phyloP scores from a whole-genome alignment of 1,140 invertebrate species.

The Phenacoccus solenopsis region DNA sequence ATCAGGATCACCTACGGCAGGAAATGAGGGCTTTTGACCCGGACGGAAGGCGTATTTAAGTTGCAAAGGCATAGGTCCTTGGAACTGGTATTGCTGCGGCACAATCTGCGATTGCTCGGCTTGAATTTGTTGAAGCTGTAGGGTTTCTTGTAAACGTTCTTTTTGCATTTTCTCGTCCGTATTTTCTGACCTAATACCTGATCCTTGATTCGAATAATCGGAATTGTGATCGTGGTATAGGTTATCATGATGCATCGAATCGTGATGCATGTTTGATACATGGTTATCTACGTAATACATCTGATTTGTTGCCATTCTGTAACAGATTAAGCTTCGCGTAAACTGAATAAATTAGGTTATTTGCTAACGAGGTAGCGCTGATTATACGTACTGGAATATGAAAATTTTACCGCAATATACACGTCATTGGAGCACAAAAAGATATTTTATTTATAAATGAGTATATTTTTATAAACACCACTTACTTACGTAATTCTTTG shows the following conservation, averaged over 20 bases:
- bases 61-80: slow-evolving; percentile 22
- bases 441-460: too few species aligned
- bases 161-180: background rate
- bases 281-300: background rate
- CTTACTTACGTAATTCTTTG: too few species aligned
- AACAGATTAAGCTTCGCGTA: background rate
- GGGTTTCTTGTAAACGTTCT: background rate
- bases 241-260: background rate
- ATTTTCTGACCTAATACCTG: background rate
- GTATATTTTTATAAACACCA: too few species aligned
- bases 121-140: background rate
- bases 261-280: background rate
- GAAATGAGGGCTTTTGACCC: slow-evolving; percentile 20
- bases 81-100: slow-evolving; percentile 21
- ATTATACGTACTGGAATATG: too few species aligned
- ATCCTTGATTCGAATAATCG: background rate
- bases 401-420: too few species aligned
- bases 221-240: background rate
- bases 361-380: too few species aligned
- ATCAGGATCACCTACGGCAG: slow-evolving; percentile 38
- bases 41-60: slow-evolving; percentile 15
- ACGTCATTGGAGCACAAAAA: too few species aligned
- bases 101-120: background rate
- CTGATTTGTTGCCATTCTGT: background rate
- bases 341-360: too few species aligned